These are phyloP conservation scores for Leucophenga varia DNA, from an alignment of 1,140 invertebrate species.

Conservation along the genomic window DNA sequence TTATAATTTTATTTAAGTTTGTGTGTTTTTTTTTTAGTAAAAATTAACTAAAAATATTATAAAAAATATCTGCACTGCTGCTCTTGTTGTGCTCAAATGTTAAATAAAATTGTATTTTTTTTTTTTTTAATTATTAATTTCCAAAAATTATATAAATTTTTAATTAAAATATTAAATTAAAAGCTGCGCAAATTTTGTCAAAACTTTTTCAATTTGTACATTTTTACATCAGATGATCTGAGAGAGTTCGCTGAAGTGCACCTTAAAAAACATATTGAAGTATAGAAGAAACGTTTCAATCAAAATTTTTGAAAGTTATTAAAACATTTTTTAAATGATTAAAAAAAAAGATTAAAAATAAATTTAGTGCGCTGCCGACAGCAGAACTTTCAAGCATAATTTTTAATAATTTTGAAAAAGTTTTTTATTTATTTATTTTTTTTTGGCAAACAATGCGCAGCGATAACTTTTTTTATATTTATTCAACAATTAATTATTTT, in stretches of 20 bases:
- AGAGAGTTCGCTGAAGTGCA: constrained; percentile 38
- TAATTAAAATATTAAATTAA: constrained; percentile 6
- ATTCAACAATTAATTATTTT: too few species aligned
- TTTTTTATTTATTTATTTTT: too few species aligned
- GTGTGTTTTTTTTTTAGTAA: too few species aligned
- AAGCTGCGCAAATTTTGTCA: constrained; percentile 18
- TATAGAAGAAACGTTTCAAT: constrained; percentile 1
- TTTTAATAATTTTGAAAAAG: constrained; percentile 43
- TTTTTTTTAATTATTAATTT: background rate
- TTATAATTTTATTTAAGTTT: too few species aligned
- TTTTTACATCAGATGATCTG: constrained; percentile 58
- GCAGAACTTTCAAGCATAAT: constrained; percentile 44
- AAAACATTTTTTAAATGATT: background rate
- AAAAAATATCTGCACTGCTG: too few species aligned
- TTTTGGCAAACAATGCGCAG: too few species aligned
- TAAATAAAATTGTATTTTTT: too few species aligned
- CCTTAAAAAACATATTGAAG: background rate
- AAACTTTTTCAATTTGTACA: constrained; percentile 56
- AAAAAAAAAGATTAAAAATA: background rate
- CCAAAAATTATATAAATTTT: background rate
- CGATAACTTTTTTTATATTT: too few species aligned
- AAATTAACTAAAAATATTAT: too few species aligned
- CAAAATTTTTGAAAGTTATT: constrained; percentile 9
- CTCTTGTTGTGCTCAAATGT: too few species aligned
- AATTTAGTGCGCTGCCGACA: background rate